Percentiles rank a stretch among this genome's conserved stretches.
Evolutionary conservation across 2,113 vertebrate genomes (phyloP).

Genomic region (Varanus salvator): DNA sequence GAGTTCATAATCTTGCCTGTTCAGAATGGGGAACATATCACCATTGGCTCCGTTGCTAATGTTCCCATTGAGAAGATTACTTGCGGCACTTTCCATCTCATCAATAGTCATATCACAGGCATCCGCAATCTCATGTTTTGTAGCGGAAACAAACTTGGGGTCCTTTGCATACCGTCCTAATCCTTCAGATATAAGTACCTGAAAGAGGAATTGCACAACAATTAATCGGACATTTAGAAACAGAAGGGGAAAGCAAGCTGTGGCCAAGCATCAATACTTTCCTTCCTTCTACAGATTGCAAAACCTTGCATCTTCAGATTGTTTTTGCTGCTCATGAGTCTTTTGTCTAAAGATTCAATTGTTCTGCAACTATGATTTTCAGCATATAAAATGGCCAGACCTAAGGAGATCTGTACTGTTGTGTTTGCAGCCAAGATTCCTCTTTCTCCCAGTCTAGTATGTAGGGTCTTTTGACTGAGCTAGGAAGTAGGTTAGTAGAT

Average conservation of each 20-base stretch:
- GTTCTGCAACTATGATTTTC: neutral
- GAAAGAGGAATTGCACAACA: constrained; percentile 3
- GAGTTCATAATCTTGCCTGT: constrained; percentile 88
- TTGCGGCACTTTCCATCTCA: constrained; percentile 99
- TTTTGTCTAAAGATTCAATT: neutral
- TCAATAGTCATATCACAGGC: constrained; percentile 98
- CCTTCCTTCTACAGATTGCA: neutral
- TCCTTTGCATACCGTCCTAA: constrained; percentile 95
- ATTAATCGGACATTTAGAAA: neutral
- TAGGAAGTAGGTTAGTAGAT: neutral
- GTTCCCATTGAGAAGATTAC: constrained; percentile 91
- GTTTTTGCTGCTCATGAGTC: neutral
- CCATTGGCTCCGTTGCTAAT: constrained; percentile 82
- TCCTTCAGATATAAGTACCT: constrained; percentile 99
- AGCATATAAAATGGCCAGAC: neutral
- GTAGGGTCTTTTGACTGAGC: neutral
- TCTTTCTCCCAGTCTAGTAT: neutral
- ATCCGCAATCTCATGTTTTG: constrained; percentile 96
- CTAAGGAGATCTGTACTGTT: neutral
- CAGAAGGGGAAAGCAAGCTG: constrained; percentile 5
- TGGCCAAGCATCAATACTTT: neutral
- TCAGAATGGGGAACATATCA: constrained; percentile 84
- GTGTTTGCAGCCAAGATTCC: neutral
- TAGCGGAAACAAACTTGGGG: constrained; percentile 96
- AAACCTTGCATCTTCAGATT: neutral